A percentile compares a stretch with the other conserved stretches of the same genome.
Evolutionary conservation across 2,113 vertebrate genomes (phyloP).

Genomic region (Aix galericulata): DNA sequence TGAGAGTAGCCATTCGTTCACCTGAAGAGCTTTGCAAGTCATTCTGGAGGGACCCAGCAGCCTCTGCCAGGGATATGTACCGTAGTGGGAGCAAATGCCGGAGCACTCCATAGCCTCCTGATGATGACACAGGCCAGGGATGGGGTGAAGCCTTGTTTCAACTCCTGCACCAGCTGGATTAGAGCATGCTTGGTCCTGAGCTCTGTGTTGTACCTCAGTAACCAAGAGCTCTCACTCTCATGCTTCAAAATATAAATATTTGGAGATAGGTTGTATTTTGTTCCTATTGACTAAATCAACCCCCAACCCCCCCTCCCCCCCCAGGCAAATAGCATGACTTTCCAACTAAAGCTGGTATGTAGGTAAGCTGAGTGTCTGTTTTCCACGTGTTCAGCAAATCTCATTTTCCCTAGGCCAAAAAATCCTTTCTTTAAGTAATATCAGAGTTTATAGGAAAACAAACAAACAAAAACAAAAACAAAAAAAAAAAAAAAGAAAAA

Average conservation of each 20-base stretch:
- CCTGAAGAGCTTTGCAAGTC: not conserved
- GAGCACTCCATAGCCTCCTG: not conserved
- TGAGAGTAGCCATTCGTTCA: not conserved
- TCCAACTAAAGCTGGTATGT: not conserved
- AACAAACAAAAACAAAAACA: too few relatives aligned
- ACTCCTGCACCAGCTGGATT: not conserved
- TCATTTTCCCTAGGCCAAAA: not conserved
- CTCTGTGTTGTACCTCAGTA: not conserved
- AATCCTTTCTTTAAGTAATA: not conserved
- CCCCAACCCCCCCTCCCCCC: too few relatives aligned
- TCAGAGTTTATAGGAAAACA: not conserved
- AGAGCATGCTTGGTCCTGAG: not conserved
- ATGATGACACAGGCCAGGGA: not conserved
- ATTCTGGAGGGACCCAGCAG: not conserved
- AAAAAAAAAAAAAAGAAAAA: not conserved
- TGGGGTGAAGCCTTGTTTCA: not conserved
- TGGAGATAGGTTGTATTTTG: not conserved
- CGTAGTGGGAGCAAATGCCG: not conserved
- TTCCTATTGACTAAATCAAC: not conserved
- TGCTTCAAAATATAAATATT: not conserved
- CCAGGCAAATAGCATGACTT: not conserved
- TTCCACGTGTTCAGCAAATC: not conserved
- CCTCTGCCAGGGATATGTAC: fast-evolving
- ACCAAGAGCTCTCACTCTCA: not conserved
- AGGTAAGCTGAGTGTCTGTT: not conserved